These are phyloP conservation scores for Apis laboriosa DNA, from an alignment of 1,140 invertebrate species.

Conservation along the genomic window DNA sequence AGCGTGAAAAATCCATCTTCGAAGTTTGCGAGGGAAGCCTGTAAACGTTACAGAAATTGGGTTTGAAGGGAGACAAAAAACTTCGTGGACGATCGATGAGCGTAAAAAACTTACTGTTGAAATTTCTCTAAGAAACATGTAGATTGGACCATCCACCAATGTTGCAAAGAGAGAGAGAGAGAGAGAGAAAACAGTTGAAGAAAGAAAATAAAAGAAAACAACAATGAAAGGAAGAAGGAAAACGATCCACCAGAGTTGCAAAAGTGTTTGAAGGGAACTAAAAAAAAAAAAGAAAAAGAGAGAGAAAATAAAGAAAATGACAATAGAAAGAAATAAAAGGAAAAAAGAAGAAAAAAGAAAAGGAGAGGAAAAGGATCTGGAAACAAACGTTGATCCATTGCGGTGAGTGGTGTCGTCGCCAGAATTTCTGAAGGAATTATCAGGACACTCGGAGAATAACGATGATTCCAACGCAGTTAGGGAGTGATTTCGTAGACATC, in stretches of 20 bases:
- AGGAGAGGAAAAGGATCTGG: not conserved
- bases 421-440: conserved; percentile 25
- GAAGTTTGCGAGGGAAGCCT: not conserved
- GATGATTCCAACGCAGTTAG: conserved; percentile 33
- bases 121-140: conserved; percentile 22
- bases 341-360: conserved; percentile 1
- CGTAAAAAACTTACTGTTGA: conserved; percentile 12
- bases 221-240: not conserved
- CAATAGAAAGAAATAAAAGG: conserved; percentile 7
- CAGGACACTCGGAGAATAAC: conserved; percentile 30
- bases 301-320: not conserved
- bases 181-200: too few relatives aligned
- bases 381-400: conserved; percentile 27
- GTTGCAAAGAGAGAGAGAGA: not conserved
- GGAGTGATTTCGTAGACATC: conserved; percentile 29
- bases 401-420: conserved; percentile 20
- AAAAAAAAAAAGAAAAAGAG: not conserved
- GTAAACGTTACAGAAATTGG: not conserved
- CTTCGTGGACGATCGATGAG: conserved; percentile 19
- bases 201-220: not conserved
- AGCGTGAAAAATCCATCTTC: not conserved
- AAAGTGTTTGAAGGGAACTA: too few relatives aligned
- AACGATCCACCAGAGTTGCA: not conserved
- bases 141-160: not conserved
- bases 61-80: not conserved